These are phyloP conservation scores for Hypselothyrea guttata DNA, from an alignment of 2,888 invertebrate genomes.

Conservation along the genomic window DNA sequence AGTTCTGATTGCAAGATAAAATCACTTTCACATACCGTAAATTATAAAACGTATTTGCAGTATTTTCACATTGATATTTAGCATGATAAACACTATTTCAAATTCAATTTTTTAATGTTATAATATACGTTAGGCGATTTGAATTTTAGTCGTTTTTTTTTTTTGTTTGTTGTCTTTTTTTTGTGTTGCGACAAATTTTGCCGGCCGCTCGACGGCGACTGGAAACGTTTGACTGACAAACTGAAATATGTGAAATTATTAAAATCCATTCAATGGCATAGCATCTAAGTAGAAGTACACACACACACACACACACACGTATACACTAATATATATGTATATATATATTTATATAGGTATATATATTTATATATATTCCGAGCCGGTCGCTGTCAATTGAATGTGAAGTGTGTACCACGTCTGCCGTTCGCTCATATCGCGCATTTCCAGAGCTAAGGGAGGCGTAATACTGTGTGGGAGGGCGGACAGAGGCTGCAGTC, in stretches of 20 bases:
- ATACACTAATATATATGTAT: not conserved
- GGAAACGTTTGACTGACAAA: slow-evolving; percentile 38
- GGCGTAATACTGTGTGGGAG: slow-evolving; percentile 2
- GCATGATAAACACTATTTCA: too few species aligned
- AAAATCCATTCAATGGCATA: slow-evolving; percentile 58
- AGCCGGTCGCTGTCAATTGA: slow-evolving; percentile 49
- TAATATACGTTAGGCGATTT: not conserved
- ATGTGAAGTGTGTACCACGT: slow-evolving; percentile 45
- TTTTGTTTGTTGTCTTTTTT: not conserved
- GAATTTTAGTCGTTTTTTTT: slow-evolving; percentile 1
- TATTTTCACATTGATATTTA: too few species aligned
- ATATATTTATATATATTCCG: not conserved
- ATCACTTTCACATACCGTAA: too few species aligned
- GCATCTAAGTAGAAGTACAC: slow-evolving; percentile 51
- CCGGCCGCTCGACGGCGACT: slow-evolving; percentile 41
- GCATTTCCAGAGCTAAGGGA: not conserved
- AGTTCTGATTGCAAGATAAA: too few species aligned
- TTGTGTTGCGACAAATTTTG: slow-evolving; percentile 40
- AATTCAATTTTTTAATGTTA: slow-evolving; percentile 1
- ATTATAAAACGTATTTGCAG: too few species aligned
- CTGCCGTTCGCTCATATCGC: slow-evolving; percentile 18
- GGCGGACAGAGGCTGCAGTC: not conserved
- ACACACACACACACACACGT: slow-evolving; percentile 12
- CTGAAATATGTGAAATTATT: slow-evolving; percentile 61
- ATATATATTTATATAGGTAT: not conserved